Conservation (phyloP, 2,888 invertebrate species). For the Polietes domitor region DNA sequence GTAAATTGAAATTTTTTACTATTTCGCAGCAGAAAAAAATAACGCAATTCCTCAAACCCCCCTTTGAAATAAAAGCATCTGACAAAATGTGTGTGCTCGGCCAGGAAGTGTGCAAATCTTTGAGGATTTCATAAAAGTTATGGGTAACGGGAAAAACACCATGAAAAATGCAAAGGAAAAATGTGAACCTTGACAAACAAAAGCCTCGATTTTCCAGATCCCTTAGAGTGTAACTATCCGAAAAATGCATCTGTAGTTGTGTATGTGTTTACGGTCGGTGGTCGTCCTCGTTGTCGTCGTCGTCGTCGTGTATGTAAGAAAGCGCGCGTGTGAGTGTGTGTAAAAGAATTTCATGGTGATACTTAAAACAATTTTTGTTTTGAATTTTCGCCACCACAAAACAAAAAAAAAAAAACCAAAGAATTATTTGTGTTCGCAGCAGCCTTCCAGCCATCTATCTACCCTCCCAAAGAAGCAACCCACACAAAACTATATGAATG, state of each 20-base stretch:
- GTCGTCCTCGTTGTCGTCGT: conserved; percentile 8
- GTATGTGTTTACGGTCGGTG: conserved; percentile 4
- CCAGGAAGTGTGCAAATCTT: conserved; percentile 53
- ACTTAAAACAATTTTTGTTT: conserved; percentile 35
- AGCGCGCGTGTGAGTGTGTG: conserved; percentile 17
- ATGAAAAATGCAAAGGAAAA: conserved; percentile 47
- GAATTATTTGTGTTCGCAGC: conserved; percentile 1
- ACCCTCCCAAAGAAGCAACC: conserved; percentile 47
- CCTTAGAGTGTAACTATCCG: conserved; percentile 39
- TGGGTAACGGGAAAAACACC: background rate
- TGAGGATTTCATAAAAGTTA: conserved; percentile 23
- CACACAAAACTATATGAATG: conserved; percentile 73
- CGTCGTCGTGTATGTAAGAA: conserved; percentile 29
- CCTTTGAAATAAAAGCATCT: conserved; percentile 21
- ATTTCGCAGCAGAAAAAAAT: background rate
- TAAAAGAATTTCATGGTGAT: conserved; percentile 65
- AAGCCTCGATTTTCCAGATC: conserved; percentile 31
- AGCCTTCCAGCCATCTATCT: too few species aligned
- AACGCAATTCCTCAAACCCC: background rate
- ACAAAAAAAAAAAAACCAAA: too few species aligned
- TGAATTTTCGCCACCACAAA: conserved; percentile 5
- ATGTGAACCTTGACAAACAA: conserved; percentile 63
- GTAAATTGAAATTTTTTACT: conserved; percentile 16
- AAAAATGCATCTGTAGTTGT: conserved; percentile 51
- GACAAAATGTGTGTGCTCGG: conserved; percentile 47